Percentiles rank a stretch among this genome's conserved stretches.
phyloP scores from a whole-genome alignment of 2,797 vertebrate genomes.

The Naso thynnoides region DNA sequence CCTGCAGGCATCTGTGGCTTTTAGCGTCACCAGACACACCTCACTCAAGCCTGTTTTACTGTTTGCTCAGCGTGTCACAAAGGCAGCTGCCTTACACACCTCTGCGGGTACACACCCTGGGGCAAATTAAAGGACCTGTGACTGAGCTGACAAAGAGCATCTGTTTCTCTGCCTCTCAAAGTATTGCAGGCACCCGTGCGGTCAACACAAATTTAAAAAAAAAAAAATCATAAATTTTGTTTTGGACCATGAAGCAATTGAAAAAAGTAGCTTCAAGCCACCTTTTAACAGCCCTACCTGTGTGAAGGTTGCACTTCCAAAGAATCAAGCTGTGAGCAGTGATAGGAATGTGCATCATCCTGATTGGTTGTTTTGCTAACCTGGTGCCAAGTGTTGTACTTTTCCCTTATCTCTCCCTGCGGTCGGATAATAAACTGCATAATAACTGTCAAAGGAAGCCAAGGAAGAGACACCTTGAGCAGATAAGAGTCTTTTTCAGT shows the following conservation, averaged over 20 bases:
- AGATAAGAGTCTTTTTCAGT: conserved; percentile 33
- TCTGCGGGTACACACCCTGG: conserved; percentile 44
- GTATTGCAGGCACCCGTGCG: background rate
- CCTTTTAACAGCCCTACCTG: background rate
- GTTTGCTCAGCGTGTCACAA: conserved; percentile 38
- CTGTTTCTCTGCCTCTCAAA: background rate
- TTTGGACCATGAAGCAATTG: background rate
- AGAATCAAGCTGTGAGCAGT: background rate
- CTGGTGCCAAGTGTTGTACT: background rate
- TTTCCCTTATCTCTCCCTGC: conserved; percentile 14
- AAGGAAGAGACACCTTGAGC: conserved; percentile 37
- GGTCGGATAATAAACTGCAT: conserved; percentile 8
- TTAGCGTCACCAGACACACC: conserved; percentile 30
- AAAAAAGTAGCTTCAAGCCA: background rate
- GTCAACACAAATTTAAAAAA: too few relatives aligned
- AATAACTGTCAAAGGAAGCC: conserved; percentile 21
- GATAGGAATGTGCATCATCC: background rate
- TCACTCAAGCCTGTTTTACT: background rate
- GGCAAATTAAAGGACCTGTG: conserved; percentile 40
- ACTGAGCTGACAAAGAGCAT: conserved; percentile 1
- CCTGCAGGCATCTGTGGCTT: conserved; percentile 1
- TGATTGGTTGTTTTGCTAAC: background rate
- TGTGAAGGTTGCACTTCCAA: background rate
- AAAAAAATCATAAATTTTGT: too few relatives aligned
- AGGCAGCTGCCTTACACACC: conserved; percentile 18